Evolutionary conservation across 2,113 vertebrate genomes (phyloP).

Genomic region (Tragelaphus scriptus): DNA sequence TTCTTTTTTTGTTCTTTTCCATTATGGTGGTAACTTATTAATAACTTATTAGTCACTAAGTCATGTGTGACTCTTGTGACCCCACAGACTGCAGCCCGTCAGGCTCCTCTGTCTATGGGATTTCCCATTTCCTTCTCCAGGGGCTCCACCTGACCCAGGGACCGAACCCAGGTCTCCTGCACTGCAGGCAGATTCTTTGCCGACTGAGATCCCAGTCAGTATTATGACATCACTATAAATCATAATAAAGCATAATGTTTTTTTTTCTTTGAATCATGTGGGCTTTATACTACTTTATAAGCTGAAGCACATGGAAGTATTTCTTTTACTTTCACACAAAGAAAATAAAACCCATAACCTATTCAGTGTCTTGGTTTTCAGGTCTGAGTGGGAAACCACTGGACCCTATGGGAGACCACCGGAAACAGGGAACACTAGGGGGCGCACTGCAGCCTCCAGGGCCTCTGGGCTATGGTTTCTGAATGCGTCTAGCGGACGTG

Average conservation of each 20-base stretch:
- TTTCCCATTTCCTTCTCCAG: neutral
- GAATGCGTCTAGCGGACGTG: fast-evolving
- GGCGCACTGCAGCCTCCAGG: fast-evolving
- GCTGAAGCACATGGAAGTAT: neutral
- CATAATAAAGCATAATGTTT: neutral
- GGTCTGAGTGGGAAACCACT: neutral
- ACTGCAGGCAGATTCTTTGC: neutral
- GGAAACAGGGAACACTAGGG: fast-evolving
- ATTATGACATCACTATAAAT: neutral
- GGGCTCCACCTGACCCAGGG: neutral
- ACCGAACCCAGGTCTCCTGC: neutral
- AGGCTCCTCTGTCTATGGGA: neutral
- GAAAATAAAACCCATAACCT: neutral
- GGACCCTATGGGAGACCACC: fast-evolving
- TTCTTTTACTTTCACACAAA: neutral
- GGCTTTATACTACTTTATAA: neutral
- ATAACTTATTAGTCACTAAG: neutral
- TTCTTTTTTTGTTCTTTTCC: neutral
- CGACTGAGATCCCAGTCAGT: neutral
- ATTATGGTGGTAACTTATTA: neutral
- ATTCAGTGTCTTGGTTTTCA: neutral
- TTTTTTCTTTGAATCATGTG: neutral
- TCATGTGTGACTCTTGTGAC: neutral
- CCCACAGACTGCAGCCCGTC: neutral
- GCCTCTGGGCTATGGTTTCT: fast-evolving